Conservation (phyloP, 2,888 invertebrate species). For the Conistra vaccinii region DNA sequence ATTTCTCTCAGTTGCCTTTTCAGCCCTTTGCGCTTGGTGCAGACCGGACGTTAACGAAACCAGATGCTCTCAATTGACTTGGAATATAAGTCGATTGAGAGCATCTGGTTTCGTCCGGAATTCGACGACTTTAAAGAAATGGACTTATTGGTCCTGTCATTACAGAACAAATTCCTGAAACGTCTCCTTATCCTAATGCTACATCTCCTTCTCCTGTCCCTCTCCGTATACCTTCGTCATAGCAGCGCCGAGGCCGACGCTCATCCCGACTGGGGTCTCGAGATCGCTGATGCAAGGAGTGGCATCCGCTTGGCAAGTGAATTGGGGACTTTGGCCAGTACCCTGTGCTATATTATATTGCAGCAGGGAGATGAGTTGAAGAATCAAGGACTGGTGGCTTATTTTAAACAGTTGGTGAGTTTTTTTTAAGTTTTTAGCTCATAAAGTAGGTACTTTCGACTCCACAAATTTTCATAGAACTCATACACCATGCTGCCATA, state of each 20-base stretch:
- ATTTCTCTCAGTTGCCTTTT: no score
- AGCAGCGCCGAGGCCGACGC: slow-evolving; percentile 82
- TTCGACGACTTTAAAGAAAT: no score
- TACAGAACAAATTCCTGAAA: slow-evolving; percentile 97
- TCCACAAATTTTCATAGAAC: no score
- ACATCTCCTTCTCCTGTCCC: slow-evolving; percentile 96
- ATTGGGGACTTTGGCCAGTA: slow-evolving; percentile 95
- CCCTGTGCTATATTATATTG: slow-evolving; percentile 96
- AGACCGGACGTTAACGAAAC: no score
- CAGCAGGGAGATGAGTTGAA: slow-evolving; percentile 98
- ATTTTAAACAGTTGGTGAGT: slow-evolving; percentile 97
- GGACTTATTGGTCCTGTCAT: slow-evolving; percentile 34
- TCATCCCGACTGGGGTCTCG: slow-evolving; percentile 83
- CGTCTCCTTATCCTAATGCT: slow-evolving; percentile 96
- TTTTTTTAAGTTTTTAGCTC: neutral
- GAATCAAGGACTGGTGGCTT: slow-evolving; percentile 97
- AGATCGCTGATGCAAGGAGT: slow-evolving; percentile 80
- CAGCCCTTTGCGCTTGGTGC: no score
- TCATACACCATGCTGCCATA: no score
- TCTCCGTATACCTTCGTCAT: slow-evolving; percentile 97
- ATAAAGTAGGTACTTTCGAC: neutral
- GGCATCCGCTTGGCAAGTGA: slow-evolving; percentile 94
- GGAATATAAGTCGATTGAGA: no score
- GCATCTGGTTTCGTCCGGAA: no score
- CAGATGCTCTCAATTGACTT: no score